These are phyloP conservation scores for Dryocosmus kuriphilus DNA, from an alignment of 2,888 invertebrate species.

Conservation along the genomic window DNA sequence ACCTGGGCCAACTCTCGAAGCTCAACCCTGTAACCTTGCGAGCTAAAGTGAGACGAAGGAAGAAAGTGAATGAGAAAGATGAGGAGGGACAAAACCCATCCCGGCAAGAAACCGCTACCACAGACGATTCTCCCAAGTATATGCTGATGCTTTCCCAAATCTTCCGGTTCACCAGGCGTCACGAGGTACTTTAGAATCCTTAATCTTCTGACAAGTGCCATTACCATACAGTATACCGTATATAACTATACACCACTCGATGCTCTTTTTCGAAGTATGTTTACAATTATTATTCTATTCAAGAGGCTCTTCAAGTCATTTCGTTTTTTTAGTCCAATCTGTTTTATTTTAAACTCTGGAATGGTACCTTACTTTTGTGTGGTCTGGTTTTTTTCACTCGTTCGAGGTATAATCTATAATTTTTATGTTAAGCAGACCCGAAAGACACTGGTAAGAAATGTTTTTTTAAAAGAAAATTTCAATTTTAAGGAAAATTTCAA, in stretches of 20 bases:
- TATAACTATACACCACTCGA: not conserved
- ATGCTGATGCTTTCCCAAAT: conserved; percentile 48
- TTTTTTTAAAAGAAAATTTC: too few species aligned
- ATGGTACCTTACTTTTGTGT: not conserved
- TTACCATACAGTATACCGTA: not conserved
- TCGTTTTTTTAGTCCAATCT: not conserved
- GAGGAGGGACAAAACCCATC: conserved; percentile 50
- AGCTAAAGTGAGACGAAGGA: conserved; percentile 36
- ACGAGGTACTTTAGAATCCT: conserved; percentile 18
- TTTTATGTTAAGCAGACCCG: too few species aligned
- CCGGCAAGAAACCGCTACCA: not conserved
- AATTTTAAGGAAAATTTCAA: too few species aligned
- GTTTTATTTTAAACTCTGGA: not conserved
- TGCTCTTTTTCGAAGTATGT: not conserved
- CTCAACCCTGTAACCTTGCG: conserved; percentile 54
- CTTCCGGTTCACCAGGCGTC: conserved; percentile 52
- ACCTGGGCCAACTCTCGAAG: conserved; percentile 72
- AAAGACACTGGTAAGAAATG: too few species aligned
- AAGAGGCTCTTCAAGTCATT: not conserved
- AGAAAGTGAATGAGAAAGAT: conserved; percentile 50
- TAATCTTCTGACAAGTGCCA: conserved; percentile 5
- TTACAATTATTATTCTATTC: not conserved
- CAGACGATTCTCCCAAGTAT: conserved; percentile 45
- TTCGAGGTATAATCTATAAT: too few species aligned
- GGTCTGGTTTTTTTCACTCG: not conserved